Percentiles rank a stretch among this genome's conserved stretches.
Evolutionary conservation across 2,888 invertebrate species (phyloP).

Genomic region (Erebia ligea): DNA sequence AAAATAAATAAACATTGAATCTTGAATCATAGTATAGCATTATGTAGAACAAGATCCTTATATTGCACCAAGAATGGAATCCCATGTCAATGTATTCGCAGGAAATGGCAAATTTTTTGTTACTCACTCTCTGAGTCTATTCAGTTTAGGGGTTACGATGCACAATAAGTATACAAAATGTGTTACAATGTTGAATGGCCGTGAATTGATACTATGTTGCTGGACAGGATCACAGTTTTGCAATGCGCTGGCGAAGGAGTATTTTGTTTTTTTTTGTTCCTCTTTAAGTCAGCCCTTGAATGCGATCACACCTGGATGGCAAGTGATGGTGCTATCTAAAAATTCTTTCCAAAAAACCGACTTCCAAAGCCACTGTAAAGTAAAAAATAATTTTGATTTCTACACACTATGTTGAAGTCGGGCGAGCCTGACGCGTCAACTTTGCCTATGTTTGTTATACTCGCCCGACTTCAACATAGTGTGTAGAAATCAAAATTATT

Average conservation of each 20-base stretch:
- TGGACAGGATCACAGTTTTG: background rate
- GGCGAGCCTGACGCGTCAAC: no score
- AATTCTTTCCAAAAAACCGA: no score
- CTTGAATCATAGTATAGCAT: slow-evolving; percentile 20
- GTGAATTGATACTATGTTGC: background rate
- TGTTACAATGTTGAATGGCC: slow-evolving; percentile 24
- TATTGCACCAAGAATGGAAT: slow-evolving; percentile 31
- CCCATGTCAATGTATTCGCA: slow-evolving; percentile 41
- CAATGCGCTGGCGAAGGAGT: background rate
- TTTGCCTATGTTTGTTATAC: no score
- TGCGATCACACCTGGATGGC: no score
- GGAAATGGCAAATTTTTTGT: slow-evolving; percentile 38
- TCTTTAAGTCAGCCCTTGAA: no score
- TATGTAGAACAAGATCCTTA: slow-evolving; percentile 14
- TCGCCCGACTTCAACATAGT: no score
- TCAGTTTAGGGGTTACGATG: slow-evolving; percentile 17
- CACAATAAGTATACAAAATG: slow-evolving; percentile 16
- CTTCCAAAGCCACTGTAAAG: no score
- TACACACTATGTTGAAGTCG: no score
- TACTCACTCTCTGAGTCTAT: slow-evolving; percentile 14
- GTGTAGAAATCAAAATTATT: no score
- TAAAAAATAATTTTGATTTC: no score
- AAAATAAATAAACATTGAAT: background rate
- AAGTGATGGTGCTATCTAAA: no score
- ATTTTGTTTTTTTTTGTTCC: background rate